These are phyloP conservation scores for Natator depressus DNA, from an alignment of 2,113 vertebrate species.

Conservation along the genomic window DNA sequence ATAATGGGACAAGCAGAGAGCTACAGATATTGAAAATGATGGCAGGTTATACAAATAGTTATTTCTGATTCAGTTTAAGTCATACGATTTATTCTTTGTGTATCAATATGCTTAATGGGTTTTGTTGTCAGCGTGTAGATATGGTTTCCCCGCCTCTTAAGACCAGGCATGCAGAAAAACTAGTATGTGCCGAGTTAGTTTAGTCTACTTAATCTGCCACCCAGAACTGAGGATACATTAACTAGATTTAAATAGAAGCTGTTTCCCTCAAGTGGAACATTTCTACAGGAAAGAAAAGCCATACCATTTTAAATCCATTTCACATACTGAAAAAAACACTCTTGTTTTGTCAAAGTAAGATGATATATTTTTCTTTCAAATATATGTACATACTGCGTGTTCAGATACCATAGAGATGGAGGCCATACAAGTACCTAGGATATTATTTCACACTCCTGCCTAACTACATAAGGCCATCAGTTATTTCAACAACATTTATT, in stretches of 20 bases:
- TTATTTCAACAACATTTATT: not conserved
- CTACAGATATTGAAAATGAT: not conserved
- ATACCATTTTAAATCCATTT: not conserved
- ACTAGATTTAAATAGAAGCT: not conserved
- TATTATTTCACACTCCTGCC: not conserved
- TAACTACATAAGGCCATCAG: not conserved
- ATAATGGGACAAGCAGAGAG: not conserved
- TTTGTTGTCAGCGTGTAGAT: not conserved
- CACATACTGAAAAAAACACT: not conserved
- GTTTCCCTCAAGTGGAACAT: accelerated
- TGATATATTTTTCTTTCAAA: not conserved
- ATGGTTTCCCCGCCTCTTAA: not conserved
- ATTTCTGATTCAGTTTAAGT: not conserved
- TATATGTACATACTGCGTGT: not conserved
- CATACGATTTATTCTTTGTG: not conserved
- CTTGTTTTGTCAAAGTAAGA: not conserved
- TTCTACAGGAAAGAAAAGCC: not conserved
- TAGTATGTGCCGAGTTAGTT: not conserved
- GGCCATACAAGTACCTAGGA: not conserved
- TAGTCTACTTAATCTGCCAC: not conserved
- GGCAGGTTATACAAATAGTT: not conserved
- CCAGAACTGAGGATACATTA: not conserved
- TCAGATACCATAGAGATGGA: not conserved
- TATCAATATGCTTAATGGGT: not conserved
- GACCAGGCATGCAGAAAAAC: not conserved